Evolutionary conservation across 2,888 invertebrate species (phyloP), one percentile per base, ranked within the genome.

Genomic region (Agonopterix alstromeriana): DNA sequence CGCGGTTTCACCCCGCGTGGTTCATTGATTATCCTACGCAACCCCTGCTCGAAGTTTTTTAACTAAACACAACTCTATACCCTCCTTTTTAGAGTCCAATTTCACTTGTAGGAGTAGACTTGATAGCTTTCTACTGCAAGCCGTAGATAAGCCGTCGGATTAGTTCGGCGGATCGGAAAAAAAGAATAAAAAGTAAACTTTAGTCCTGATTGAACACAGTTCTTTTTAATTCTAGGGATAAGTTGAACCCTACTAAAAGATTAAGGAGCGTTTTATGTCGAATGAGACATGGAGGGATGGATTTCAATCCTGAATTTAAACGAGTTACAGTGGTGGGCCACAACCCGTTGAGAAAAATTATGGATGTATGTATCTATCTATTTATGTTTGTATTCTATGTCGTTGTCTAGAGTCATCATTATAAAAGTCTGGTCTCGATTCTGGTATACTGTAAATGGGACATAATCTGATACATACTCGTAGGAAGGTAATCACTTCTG

Each of bases 91-190:
- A 69, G 48, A 55, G 60, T 50, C 45, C 17, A 63, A 36, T 62
- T 65, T 63, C 27, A 44, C 7, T 45, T 50, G 43, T 17, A 50
- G 5, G 10, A n/a, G n/a, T 27, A 8, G 51, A 60, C 60, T 61
- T 62, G 52, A 63, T 66, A 69, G 73, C 70, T 76, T 76, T 67
- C 65, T 65, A 73, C 75, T 83, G 82, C 77, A 75, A 73, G 75
- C 73, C 60, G 60, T 65, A 84, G 85, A 86, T 86, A 86, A 85
- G 80, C 82, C 64, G 60, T 46, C 55, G 82, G 85, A 85, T 86
- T 84, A 86, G 79, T 77, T 73, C 71, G 65, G 61, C 64, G 70
- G 65, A 73, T 78, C 69, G 75, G 65, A 77, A 78, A 77, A 70
- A 78, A 75, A 69, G 67, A 73, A 73, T 73, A 77, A 78, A 81